These are phyloP conservation scores for Rhagophthalmus giganteus DNA, from an alignment of 2,888 invertebrate genomes.

Conservation along the genomic window DNA sequence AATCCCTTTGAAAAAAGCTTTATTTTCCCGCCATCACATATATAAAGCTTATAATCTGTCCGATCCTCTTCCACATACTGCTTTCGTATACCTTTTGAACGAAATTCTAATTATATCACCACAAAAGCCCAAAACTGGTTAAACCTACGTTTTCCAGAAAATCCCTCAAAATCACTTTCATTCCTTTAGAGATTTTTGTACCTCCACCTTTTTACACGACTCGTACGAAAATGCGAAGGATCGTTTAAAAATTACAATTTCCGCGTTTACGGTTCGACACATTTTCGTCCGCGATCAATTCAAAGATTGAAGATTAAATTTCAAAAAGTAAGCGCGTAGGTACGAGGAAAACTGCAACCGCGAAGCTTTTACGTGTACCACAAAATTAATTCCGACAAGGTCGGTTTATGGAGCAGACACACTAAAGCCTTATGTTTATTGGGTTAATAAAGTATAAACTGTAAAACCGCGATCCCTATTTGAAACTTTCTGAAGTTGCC, in stretches of 20 bases:
- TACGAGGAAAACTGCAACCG: background rate
- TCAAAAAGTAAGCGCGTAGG: no score
- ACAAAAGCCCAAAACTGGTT: conserved; percentile 2
- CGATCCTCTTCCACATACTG: background rate
- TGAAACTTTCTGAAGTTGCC: background rate
- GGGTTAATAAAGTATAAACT: no score
- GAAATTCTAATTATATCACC: conserved; percentile 4
- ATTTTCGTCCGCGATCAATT: no score
- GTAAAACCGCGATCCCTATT: no score
- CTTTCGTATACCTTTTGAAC: conserved; percentile 2
- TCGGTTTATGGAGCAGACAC: background rate
- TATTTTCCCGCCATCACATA: conserved; percentile 6
- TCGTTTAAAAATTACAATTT: background rate
- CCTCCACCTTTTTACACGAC: conserved; percentile 1
- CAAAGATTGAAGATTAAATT: no score
- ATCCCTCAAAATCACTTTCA: conserved; percentile 1
- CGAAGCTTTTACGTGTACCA: background rate
- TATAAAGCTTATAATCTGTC: conserved; percentile 6
- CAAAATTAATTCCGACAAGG: background rate
- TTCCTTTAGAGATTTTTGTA: conserved; percentile 1
- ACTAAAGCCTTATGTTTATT: background rate
- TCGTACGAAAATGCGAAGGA: background rate
- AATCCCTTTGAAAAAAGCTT: conserved; percentile 16
- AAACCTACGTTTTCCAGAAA: conserved; percentile 4
- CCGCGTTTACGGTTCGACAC: no score